Conservation (phyloP, 2,888 invertebrate genomes). For the Sturmia bella region DNA sequence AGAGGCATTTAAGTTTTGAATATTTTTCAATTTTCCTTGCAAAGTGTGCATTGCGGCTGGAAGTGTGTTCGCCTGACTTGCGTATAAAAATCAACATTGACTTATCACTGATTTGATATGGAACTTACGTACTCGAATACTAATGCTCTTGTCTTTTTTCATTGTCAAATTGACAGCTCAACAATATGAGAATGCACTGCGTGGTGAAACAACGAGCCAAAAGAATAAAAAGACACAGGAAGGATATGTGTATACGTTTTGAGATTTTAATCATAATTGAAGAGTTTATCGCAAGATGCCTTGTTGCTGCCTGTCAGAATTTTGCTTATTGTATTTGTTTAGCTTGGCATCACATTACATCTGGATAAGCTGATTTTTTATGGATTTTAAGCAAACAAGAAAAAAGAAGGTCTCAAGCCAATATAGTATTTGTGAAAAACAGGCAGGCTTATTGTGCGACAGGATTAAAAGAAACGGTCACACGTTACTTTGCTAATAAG, state of each 20-base stretch:
- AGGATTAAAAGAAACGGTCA: slow-evolving; percentile 61
- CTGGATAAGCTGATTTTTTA: slow-evolving; percentile 78
- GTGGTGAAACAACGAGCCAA: slow-evolving; percentile 38
- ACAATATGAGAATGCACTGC: slow-evolving; percentile 53
- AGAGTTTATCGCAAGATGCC: slow-evolving; percentile 41
- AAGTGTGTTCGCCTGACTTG: slow-evolving; percentile 12
- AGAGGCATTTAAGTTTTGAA: slow-evolving; percentile 24
- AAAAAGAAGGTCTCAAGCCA: slow-evolving; percentile 28
- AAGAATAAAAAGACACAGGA: slow-evolving; percentile 45
- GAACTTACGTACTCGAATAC: slow-evolving; percentile 9
- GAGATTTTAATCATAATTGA: slow-evolving; percentile 76
- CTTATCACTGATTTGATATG: slow-evolving; percentile 65
- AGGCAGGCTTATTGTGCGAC: slow-evolving; percentile 75
- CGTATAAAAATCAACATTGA: slow-evolving; percentile 57
- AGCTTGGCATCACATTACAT: slow-evolving; percentile 77
- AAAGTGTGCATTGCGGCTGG: background rate
- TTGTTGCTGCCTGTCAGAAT: slow-evolving; percentile 12
- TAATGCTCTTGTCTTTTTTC: slow-evolving; percentile 1
- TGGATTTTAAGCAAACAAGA: slow-evolving; percentile 72
- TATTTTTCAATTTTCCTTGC: slow-evolving; percentile 8
- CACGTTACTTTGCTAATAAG: slow-evolving; percentile 73
- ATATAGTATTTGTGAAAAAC: slow-evolving; percentile 21
- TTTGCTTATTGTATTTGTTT: slow-evolving; percentile 62
- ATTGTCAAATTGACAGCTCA: slow-evolving; percentile 62
- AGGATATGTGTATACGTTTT: slow-evolving; percentile 73